Conservation (phyloP, 1,140 invertebrate species). For the Saccostrea glomerata region DNA sequence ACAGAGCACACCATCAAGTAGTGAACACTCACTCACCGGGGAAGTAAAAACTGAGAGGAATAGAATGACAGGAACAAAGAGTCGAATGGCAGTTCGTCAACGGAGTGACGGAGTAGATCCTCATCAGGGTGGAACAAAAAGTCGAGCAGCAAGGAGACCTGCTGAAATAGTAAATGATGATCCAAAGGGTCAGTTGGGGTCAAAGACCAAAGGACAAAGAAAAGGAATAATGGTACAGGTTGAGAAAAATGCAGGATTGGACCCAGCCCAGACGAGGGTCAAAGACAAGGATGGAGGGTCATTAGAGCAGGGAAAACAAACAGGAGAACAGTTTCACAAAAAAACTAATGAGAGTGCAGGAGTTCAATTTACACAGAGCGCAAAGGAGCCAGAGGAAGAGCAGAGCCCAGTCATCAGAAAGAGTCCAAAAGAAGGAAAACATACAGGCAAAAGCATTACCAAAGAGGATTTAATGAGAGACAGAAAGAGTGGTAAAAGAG, state of each 20-base stretch:
- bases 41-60: slow-evolving; percentile 26
- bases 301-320: background rate
- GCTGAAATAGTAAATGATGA: background rate
- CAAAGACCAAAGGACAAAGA: background rate
- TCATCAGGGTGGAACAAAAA: background rate
- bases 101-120: background rate
- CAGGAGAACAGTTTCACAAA: background rate
- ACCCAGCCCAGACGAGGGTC: background rate
- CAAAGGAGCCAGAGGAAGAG: background rate
- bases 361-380: background rate
- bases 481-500: background rate
- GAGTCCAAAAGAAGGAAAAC: background rate
- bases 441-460: background rate
- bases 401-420: background rate
- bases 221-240: background rate
- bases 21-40: background rate
- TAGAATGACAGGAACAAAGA: slow-evolving; percentile 50
- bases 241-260: background rate
- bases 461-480: background rate
- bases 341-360: background rate
- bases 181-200: background rate
- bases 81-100: slow-evolving; percentile 52
- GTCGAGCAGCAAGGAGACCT: background rate
- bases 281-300: background rate
- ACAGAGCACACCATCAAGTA: slow-evolving; percentile 32